A percentile compares a stretch with the other conserved stretches of the same genome.
phyloP scores from a whole-genome alignment of 2,797 vertebrate genomes.

The Sebastes glaucus region DNA sequence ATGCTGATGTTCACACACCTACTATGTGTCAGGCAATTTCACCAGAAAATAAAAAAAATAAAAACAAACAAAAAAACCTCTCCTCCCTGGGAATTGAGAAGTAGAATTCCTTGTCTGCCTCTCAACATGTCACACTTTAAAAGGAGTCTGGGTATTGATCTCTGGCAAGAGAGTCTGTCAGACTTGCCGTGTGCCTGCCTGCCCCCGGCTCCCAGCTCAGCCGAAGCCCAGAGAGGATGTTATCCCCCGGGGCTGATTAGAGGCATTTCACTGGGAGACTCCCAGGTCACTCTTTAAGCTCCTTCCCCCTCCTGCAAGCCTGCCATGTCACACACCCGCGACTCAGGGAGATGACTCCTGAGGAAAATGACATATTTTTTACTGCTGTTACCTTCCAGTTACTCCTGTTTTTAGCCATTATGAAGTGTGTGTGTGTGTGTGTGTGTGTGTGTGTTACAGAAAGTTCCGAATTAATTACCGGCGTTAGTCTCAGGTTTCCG shows the following conservation, averaged over 20 bases:
- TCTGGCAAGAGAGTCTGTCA: constrained; percentile 74
- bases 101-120: constrained; percentile 74
- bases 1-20: constrained; percentile 68
- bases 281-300: constrained; percentile 77
- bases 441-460: background rate
- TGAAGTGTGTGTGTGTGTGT: background rate
- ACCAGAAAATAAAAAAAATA: constrained; percentile 63
- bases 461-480: constrained; percentile 38
- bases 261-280: constrained; percentile 77
- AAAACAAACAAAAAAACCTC: constrained; percentile 31
- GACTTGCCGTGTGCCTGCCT: constrained; percentile 66
- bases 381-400: constrained; percentile 47
- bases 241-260: constrained; percentile 80
- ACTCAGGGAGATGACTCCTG: constrained; percentile 53
- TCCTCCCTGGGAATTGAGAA: constrained; percentile 64
- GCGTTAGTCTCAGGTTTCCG: constrained; percentile 36
- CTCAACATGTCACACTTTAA: constrained; percentile 77
- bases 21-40: constrained; percentile 75
- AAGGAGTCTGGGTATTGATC: constrained; percentile 79
- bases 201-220: constrained; percentile 67
- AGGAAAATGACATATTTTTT: constrained; percentile 48
- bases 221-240: constrained; percentile 77
- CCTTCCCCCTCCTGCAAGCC: constrained; percentile 46
- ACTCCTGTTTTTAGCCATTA: constrained; percentile 26
- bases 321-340: constrained; percentile 57